Evolutionary conservation across 2,113 vertebrate genomes (phyloP).

Genomic region (Etia nguti): DNA sequence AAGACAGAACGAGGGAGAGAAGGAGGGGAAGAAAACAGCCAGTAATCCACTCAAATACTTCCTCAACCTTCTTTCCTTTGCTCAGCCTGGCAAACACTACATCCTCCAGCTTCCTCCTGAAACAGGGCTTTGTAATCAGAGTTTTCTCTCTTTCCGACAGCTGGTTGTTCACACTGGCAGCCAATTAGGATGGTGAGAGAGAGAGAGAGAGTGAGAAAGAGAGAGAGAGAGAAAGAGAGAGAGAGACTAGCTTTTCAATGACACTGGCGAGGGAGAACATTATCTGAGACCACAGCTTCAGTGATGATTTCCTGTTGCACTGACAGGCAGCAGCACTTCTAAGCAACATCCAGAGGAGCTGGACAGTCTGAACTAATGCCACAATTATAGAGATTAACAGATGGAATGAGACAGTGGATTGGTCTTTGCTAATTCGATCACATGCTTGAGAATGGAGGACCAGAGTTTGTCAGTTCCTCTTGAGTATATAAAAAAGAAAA

Average conservation of each 20-base stretch:
- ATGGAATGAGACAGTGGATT: conserved; percentile 4
- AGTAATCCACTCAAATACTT: conserved; percentile 67
- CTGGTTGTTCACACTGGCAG: conserved; percentile 53
- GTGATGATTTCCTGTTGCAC: conserved; percentile 48
- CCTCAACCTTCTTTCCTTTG: conserved; percentile 39
- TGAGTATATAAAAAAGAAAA: background rate
- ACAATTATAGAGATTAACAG: conserved; percentile 13
- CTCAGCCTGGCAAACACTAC: conserved; percentile 52
- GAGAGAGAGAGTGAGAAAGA: background rate
- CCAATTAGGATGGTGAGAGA: conserved; percentile 54
- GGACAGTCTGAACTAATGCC: conserved; percentile 5
- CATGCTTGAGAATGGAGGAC: background rate
- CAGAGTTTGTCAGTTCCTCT: background rate
- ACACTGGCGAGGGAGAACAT: conserved; percentile 16
- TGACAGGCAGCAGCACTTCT: conserved; percentile 25
- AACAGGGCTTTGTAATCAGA: conserved; percentile 54
- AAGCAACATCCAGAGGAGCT: conserved; percentile 35
- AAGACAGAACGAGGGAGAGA: background rate
- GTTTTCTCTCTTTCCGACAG: conserved; percentile 48
- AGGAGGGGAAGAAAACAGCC: conserved; percentile 11
- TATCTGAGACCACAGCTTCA: conserved; percentile 32
- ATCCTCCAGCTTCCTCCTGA: conserved; percentile 30
- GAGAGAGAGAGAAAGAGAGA: background rate
- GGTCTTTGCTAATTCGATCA: conserved; percentile 19
- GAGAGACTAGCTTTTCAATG: conserved; percentile 10